phyloP scores from a whole-genome alignment of 1,140 invertebrate species.

The Helicoverpa zea region DNA sequence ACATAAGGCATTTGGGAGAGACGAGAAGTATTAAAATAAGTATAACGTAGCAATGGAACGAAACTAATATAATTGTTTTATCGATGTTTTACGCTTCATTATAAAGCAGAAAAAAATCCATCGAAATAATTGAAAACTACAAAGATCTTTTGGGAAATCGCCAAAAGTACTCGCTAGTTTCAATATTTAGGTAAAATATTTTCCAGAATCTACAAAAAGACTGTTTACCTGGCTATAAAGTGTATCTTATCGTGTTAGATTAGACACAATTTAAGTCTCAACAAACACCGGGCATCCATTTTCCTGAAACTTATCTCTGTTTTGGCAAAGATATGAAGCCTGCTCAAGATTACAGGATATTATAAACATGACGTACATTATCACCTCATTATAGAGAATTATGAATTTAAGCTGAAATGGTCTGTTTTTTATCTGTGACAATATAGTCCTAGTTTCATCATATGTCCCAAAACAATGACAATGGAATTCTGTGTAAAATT shows the following conservation, averaged over 20 bases:
- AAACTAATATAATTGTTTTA: too few relatives aligned
- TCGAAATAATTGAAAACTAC: too few relatives aligned
- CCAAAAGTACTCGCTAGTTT: too few relatives aligned
- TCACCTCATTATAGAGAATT: neutral
- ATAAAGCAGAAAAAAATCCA: too few relatives aligned
- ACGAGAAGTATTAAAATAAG: too few relatives aligned
- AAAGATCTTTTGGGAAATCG: neutral
- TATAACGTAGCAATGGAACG: too few relatives aligned
- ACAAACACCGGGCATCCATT: slow-evolving; percentile 28
- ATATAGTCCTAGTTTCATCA: neutral
- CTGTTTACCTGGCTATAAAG: slow-evolving; percentile 1
- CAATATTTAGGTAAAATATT: neutral
- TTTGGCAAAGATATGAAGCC: neutral
- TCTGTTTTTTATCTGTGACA: neutral
- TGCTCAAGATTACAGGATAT: slow-evolving; percentile 32
- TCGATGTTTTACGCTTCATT: too few relatives aligned
- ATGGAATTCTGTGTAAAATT: too few relatives aligned
- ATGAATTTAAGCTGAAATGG: neutral
- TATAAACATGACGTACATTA: slow-evolving; percentile 13
- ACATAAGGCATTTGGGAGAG: too few relatives aligned
- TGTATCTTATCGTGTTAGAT: slow-evolving; percentile 8
- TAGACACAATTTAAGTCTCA: slow-evolving; percentile 10
- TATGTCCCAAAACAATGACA: too few relatives aligned
- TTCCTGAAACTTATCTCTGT: slow-evolving; percentile 15
- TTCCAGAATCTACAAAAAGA: neutral